phyloP scores from a whole-genome alignment of 2,797 vertebrate genomes.

The Pempheris klunzingeri region DNA sequence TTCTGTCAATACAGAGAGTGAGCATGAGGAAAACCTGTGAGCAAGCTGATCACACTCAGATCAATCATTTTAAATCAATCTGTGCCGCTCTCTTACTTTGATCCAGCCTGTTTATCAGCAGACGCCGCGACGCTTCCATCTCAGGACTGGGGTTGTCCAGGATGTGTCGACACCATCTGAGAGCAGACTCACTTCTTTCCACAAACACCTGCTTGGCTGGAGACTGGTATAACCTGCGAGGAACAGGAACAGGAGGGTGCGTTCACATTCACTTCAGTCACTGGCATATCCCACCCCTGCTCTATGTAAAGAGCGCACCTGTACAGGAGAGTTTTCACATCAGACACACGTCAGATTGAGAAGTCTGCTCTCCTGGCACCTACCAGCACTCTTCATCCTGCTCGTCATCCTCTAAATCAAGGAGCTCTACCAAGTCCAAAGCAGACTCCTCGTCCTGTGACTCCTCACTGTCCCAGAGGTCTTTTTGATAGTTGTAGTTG shows the following conservation, averaged over 20 bases:
- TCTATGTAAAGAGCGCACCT: background rate
- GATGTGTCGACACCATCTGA: conserved; percentile 88
- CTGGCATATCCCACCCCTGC: background rate
- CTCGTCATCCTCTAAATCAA: conserved; percentile 63
- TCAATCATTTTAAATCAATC: background rate
- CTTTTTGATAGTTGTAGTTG: conserved; percentile 38
- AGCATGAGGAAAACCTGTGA: background rate
- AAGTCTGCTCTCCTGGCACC: conserved; percentile 33
- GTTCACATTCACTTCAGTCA: background rate
- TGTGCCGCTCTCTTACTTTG: conserved; percentile 75
- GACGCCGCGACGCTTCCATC: conserved; percentile 84
- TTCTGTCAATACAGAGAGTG: conserved; percentile 42
- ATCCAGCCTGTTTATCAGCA: conserved; percentile 82
- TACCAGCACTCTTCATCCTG: conserved; percentile 80
- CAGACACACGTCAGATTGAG: background rate
- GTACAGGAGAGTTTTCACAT: background rate
- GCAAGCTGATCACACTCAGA: background rate
- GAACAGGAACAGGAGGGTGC: background rate
- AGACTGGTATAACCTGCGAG: conserved; percentile 75
- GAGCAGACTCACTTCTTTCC: conserved; percentile 76
- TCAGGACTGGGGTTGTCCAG: conserved; percentile 88
- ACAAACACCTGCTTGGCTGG: conserved; percentile 66
- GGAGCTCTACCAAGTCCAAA: conserved; percentile 76
- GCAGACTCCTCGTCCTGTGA: conserved; percentile 58
- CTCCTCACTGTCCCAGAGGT: conserved; percentile 53